Evolutionary conservation across 2,797 vertebrate species (phyloP), one percentile per base, ranked within the genome.

Genomic region (Typhlichthys eigenmanni): DNA sequence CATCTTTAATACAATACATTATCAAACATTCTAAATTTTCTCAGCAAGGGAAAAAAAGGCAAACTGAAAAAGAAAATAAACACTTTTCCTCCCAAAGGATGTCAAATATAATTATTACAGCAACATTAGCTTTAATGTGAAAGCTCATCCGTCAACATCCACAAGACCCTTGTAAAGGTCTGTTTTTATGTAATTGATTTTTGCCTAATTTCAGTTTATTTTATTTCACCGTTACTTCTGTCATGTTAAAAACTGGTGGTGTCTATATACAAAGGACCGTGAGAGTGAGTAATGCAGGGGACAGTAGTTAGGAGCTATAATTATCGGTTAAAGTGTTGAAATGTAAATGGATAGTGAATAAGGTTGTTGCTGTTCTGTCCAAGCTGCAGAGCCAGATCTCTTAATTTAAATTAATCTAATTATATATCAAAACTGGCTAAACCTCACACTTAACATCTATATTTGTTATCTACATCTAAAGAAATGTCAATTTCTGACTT

Each of bases 1-100:
- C 81, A 82, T 87, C 70, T 83, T 83, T 74, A 80, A 87, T 82
- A 68, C 69, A 79, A 62, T 68, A 89, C 83, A 89, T 88, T 87
- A 88, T 73, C 78, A 85, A 91, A 90, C 91, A 91, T 93, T 92
- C 89, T 91, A 91, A 88, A 80, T 90, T 89, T 88, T 88, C 78
- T 79, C 74, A 60, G 63, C 52, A 55, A 63, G 45, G 58, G 34
- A 76, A 81, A 81, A 88, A 88, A 91, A 88, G 87, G 85, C 87
- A 91, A 75, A 88, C 75, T 80, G 82, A 81, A 80, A 77, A 70
- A 78, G 60, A 76, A 81, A 84, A 79, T 80, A 81, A 75, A 84
- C 66, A 78, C 66, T 80, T 79, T 75, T 78, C 62, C 72, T 75
- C 79, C 63, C 65, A 68, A 64, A 53, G 32, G 50, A 71, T 63